A percentile compares a stretch with the other conserved stretches of the same genome.
Evolutionary conservation across 23 tunicate species (phyloP).

Genomic region (Trididemnum nubilum): DNA sequence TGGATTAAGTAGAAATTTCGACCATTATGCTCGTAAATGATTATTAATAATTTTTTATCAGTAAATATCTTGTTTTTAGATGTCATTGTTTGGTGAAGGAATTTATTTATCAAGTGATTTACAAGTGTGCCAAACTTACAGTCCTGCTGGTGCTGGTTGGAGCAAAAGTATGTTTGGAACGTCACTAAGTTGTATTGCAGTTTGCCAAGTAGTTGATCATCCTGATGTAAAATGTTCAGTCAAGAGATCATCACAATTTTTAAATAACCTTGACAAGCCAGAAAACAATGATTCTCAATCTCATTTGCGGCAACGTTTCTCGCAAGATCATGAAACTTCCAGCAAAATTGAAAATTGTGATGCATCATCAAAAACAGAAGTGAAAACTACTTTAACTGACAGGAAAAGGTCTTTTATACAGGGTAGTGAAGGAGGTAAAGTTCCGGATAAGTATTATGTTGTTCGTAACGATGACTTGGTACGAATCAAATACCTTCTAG

Average conservation of each 20-base stretch:
- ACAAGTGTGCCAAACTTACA: slow-evolving; percentile 48
- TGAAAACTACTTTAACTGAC: not conserved
- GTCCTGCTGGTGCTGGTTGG: slow-evolving; percentile 58
- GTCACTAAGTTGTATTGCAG: slow-evolving; percentile 75
- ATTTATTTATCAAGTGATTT: slow-evolving; percentile 81
- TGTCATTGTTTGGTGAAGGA: slow-evolving; percentile 84
- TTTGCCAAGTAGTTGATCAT: slow-evolving; percentile 82
- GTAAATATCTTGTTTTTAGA: too few relatives aligned
- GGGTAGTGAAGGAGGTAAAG: slow-evolving; percentile 89
- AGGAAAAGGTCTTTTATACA: slow-evolving; percentile 50
- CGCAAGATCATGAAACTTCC: not conserved
- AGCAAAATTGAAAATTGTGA: not conserved
- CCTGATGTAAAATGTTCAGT: slow-evolving; percentile 87
- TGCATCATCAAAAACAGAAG: not conserved
- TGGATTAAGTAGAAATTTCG: too few relatives aligned
- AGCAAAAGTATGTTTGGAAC: slow-evolving; percentile 55
- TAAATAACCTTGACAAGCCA: not conserved
- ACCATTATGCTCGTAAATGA: too few relatives aligned
- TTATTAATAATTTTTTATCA: too few relatives aligned
- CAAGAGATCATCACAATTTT: slow-evolving; percentile 17
- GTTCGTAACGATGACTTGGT: slow-evolving; percentile 90
- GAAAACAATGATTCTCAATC: not conserved
- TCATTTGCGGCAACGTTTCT: not conserved
- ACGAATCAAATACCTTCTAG: slow-evolving; percentile 60
- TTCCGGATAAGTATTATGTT: slow-evolving; percentile 83